Evolutionary conservation across 2,113 vertebrate species (phyloP).

Genomic region (Theristicus caerulescens): DNA sequence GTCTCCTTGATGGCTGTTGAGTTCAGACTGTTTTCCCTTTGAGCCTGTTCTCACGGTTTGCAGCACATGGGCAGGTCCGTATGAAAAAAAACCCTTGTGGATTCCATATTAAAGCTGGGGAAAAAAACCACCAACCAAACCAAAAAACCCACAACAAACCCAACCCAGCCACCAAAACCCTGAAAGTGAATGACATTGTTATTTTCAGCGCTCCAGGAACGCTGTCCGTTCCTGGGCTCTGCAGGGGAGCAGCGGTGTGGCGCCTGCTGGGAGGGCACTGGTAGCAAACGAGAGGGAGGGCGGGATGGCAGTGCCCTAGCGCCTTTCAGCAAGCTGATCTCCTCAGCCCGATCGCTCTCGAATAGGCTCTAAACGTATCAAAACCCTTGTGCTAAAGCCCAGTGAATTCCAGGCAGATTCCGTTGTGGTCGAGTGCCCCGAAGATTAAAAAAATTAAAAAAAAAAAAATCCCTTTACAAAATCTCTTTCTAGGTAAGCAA

Average conservation of each 20-base stretch:
- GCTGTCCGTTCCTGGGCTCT: neutral
- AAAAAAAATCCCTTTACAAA: neutral
- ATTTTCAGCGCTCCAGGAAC: neutral
- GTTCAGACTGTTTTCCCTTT: neutral
- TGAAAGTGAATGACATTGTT: neutral
- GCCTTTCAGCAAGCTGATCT: neutral
- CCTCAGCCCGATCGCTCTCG: neutral
- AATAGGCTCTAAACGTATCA: fast-evolving
- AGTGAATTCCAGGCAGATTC: neutral
- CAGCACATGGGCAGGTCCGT: neutral
- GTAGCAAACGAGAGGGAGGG: neutral
- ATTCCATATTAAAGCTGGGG: neutral
- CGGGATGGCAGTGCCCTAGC: neutral
- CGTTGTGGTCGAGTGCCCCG: neutral
- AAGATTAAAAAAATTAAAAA: neutral
- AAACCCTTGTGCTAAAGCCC: neutral
- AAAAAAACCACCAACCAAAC: neutral
- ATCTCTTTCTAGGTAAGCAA: neutral
- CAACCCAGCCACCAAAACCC: neutral
- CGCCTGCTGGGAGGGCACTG: neutral
- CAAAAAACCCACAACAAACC: neutral
- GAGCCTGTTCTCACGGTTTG: neutral
- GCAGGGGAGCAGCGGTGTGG: neutral
- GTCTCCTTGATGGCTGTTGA: neutral
- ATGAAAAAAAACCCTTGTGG: neutral